These are phyloP conservation scores for Hippopotamus amphibius DNA, from an alignment of 2,113 vertebrate genomes.

Conservation along the genomic window DNA sequence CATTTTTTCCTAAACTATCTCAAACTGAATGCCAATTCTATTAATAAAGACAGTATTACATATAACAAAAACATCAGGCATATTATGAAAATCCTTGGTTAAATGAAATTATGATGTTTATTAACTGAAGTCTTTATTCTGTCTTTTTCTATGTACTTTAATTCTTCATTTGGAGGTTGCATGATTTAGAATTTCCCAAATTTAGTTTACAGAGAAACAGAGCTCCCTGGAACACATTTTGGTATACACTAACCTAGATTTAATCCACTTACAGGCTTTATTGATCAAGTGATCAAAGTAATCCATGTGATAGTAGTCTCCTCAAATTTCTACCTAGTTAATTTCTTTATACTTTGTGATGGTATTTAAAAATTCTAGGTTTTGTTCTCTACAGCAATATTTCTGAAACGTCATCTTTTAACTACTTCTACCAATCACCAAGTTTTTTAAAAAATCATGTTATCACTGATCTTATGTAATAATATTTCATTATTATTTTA, in stretches of 20 bases:
- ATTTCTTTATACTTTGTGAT: neutral
- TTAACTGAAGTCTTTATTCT: neutral
- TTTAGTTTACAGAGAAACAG: neutral
- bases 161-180: neutral
- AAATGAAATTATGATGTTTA: neutral
- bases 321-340: neutral
- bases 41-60: neutral
- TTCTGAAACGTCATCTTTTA: slow-evolving; percentile 17
- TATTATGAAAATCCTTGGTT: neutral
- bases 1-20: neutral
- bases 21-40: neutral
- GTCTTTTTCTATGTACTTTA: neutral
- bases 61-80: neutral
- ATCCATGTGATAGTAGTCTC: neutral
- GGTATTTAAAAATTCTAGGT: neutral
- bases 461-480: neutral
- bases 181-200: neutral
- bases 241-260: neutral
- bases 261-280: neutral
- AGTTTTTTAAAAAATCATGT: neutral
- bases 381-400: neutral
- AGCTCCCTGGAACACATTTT: neutral
- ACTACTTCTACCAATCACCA: neutral
- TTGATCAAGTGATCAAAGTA: neutral
- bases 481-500: slow-evolving; percentile 4